phyloP scores from a whole-genome alignment of 2,888 invertebrate genomes.

The Dione juno region DNA sequence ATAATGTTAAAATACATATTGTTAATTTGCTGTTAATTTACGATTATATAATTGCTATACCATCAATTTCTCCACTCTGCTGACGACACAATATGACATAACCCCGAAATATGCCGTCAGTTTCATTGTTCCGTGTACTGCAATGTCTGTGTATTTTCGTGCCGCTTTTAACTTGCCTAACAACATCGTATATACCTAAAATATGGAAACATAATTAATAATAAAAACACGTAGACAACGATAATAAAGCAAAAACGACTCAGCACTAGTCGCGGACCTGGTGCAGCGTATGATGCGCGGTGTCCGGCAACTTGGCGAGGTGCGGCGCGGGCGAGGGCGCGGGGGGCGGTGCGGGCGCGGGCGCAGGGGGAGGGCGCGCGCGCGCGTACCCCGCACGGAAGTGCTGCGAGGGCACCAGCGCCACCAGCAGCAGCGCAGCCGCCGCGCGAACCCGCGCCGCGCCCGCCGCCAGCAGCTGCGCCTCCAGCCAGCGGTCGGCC shows the following conservation, averaged over 20 bases:
- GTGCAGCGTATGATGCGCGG: constrained; percentile 82
- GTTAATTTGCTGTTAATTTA: background rate
- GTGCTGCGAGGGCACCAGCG: constrained; percentile 94
- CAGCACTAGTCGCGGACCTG: constrained; percentile 59
- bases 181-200: constrained; percentile 88
- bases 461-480: constrained; percentile 92
- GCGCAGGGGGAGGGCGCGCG: constrained; percentile 80
- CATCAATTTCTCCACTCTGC: constrained; percentile 96
- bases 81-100: constrained; percentile 95
- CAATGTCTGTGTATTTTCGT: constrained; percentile 93
- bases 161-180: constrained; percentile 91
- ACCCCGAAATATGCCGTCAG: constrained; percentile 96
- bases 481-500: constrained; percentile 96
- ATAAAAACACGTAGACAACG: background rate
- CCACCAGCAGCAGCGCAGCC: constrained; percentile 94
- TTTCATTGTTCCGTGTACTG: constrained; percentile 94
- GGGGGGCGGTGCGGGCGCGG: constrained; percentile 67
- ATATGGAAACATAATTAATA: constrained; percentile 56
- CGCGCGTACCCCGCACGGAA: constrained; percentile 94
- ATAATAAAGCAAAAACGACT: no score
- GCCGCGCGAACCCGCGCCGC: constrained; percentile 93
- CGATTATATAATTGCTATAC: constrained; percentile 68
- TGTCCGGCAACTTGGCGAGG: constrained; percentile 69
- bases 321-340: constrained; percentile 77
- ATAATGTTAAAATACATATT: background rate